Conservation (phyloP, 2,888 invertebrate genomes). For the Elegia similella region DNA sequence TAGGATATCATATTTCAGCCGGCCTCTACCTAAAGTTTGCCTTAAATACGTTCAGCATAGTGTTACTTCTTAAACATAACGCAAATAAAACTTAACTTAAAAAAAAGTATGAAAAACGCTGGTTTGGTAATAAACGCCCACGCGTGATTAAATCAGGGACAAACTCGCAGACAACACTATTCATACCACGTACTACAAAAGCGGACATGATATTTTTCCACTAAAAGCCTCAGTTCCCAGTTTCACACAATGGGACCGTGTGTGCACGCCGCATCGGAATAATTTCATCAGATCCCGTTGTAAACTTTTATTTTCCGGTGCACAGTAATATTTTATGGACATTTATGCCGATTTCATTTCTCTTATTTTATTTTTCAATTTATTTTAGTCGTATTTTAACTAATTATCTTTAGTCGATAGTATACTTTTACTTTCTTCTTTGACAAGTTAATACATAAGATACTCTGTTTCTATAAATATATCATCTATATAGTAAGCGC, state of each 20-base stretch:
- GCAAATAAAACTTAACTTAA: too few relatives aligned
- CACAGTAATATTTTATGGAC: background rate
- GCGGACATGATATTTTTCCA: constrained; percentile 35
- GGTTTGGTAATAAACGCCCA: background rate
- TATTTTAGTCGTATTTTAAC: too few relatives aligned
- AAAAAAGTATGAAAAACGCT: background rate
- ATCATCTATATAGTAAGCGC: too few relatives aligned
- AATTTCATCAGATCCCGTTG: constrained; percentile 5
- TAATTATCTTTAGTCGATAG: too few relatives aligned
- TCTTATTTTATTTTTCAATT: too few relatives aligned
- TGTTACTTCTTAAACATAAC: too few relatives aligned
- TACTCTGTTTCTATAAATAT: too few relatives aligned
- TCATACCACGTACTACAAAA: constrained; percentile 29
- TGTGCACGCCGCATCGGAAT: constrained; percentile 8
- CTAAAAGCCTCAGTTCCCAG: constrained; percentile 28
- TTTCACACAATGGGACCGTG: constrained; percentile 14
- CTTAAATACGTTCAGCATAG: too few relatives aligned
- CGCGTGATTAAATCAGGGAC: constrained; percentile 11
- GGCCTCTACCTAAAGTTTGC: too few relatives aligned
- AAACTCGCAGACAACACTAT: constrained; percentile 20
- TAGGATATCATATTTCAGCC: too few relatives aligned
- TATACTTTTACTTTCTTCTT: too few relatives aligned
- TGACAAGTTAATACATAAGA: too few relatives aligned
- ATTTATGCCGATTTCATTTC: background rate
- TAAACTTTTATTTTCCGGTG: background rate